Evolutionary conservation across 2,888 invertebrate genomes (phyloP), one percentile per base, ranked within the genome.

Genomic region (Terebella lapidaria): DNA sequence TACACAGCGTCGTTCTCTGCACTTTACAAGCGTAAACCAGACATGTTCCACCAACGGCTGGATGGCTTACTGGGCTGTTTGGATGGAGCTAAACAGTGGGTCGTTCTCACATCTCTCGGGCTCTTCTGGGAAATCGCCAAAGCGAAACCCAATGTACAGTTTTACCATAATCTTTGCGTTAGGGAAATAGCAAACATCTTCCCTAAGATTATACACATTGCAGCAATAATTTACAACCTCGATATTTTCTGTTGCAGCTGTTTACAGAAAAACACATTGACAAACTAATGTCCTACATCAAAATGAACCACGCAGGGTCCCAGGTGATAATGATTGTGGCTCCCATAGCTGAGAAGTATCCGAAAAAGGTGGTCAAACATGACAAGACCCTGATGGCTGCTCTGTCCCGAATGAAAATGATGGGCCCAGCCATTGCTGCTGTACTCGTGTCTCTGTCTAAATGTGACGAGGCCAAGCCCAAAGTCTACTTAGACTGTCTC

Each of bases 131-230:
- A 62, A 22, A 63, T 71, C 1, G 63, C 70, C 3, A 54, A 54
- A 18, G 60, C 54, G 45, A 65, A 71, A 35, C 69, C 72, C 25
- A 61, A 71, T 64, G 72, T 72, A 59, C n/a, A n/a, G 10, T n/a
- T n/a, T n/a, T n/a, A n/a, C n/a, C n/a, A n/a, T n/a, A n/a, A n/a
- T n/a, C n/a, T n/a, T n/a, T n/a, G n/a, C n/a, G n/a, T n/a, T n/a
- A n/a, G n/a, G n/a, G n/a, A n/a, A n/a, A n/a, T n/a, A n/a, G n/a
- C n/a, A n/a, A n/a, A n/a, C n/a, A n/a, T n/a, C n/a, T n/a, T n/a
- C n/a, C n/a, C n/a, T n/a, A n/a, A n/a, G n/a, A n/a, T n/a, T n/a
- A n/a, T n/a, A n/a, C n/a, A n/a, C n/a, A n/a, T n/a, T n/a, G n/a
- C n/a, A n/a, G n/a, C n/a, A n/a, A n/a, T n/a, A n/a, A n/a, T n/a